Conservation (phyloP, 2,113 vertebrate species). For the Carassius auratus region DNA sequence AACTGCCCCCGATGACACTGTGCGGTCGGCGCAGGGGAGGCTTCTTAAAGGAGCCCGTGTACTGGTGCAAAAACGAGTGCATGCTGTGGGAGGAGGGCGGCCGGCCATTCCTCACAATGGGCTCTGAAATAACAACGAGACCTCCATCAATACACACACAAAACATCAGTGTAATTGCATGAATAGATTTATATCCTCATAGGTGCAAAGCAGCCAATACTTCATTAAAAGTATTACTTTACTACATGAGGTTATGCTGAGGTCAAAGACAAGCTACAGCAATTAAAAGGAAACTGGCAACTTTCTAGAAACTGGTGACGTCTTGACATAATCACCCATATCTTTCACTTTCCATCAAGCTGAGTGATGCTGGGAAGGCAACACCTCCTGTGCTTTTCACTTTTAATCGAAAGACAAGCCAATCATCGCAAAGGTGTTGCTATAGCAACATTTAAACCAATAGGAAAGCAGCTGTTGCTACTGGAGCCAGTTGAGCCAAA, state of each 20-base stretch:
- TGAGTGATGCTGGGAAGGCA: background rate
- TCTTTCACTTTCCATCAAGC: constrained; percentile 6
- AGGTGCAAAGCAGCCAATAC: background rate
- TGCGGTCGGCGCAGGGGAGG: constrained; percentile 87
- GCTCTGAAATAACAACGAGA: constrained; percentile 72
- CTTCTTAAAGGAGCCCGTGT: constrained; percentile 91
- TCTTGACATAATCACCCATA: background rate
- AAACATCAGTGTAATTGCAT: constrained; percentile 13
- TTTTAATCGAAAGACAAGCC: constrained; percentile 18
- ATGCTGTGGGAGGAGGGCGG: constrained; percentile 90
- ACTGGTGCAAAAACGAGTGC: constrained; percentile 92
- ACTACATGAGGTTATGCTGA: background rate
- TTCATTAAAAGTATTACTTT: background rate
- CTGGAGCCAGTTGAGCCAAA: background rate
- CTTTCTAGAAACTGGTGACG: background rate
- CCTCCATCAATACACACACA: constrained; percentile 43
- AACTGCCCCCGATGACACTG: constrained; percentile 89
- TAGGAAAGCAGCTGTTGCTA: background rate
- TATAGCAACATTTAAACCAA: constrained; percentile 29
- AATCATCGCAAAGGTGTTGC: constrained; percentile 35
- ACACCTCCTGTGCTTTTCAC: constrained; percentile 22
- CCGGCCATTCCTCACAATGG: constrained; percentile 88
- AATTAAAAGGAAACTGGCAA: background rate
- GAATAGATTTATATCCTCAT: background rate
- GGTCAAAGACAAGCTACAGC: background rate